These are phyloP conservation scores for Eupleurogrammus muticus DNA, from an alignment of 2,797 vertebrate species.

Conservation along the genomic window DNA sequence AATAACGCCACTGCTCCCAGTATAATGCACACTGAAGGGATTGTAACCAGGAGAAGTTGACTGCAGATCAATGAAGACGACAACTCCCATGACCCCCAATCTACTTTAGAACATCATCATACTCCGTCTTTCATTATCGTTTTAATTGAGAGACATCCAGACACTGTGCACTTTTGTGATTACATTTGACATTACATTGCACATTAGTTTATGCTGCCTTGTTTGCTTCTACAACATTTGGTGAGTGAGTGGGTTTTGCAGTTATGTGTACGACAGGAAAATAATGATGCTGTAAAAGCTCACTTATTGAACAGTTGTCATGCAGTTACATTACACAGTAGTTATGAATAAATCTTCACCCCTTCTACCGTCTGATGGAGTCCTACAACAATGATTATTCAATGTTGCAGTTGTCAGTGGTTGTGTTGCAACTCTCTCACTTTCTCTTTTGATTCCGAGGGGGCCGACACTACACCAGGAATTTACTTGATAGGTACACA, in stretches of 20 bases:
- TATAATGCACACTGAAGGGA: too few relatives aligned
- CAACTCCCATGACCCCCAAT: too few relatives aligned
- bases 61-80: too few relatives aligned
- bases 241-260: constrained; percentile 14
- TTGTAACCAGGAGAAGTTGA: too few relatives aligned
- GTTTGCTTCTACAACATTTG: constrained; percentile 26
- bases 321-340: neutral
- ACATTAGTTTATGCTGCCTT: constrained; percentile 26
- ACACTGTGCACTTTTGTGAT: neutral
- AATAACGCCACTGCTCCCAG: too few relatives aligned
- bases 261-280: constrained; percentile 1
- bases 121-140: too few relatives aligned
- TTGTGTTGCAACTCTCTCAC: neutral
- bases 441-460: neutral
- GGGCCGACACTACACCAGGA: neutral
- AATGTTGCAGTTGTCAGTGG: constrained; percentile 11
- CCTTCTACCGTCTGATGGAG: constrained; percentile 1
- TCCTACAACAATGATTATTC: constrained; percentile 14
- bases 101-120: too few relatives aligned
- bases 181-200: constrained; percentile 49
- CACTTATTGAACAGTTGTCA: constrained; percentile 17
- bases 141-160: too few relatives aligned
- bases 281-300: constrained; percentile 12
- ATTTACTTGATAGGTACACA: neutral
- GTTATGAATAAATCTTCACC: neutral